Base-by-base conservation (phyloP, 2,888 invertebrate genomes). In the Nomada hirtipes region DNA sequence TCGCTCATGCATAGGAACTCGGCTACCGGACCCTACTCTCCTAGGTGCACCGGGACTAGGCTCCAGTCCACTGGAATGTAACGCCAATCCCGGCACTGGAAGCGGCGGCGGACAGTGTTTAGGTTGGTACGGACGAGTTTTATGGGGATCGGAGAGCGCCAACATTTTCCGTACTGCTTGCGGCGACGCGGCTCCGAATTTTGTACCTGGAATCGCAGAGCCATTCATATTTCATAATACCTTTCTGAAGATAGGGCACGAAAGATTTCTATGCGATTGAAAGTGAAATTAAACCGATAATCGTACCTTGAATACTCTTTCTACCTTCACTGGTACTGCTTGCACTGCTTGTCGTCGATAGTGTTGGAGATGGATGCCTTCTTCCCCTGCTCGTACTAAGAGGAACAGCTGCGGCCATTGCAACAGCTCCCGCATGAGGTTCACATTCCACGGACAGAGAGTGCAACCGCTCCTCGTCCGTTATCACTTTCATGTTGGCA, bases 151-250 rank as follows among this genome's bases (percentile, higher is more conserved):
- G 15, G 98, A 97, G 47, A 99, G 95, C 10, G 99, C 97, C 88
- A 99, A 95, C 93, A 99, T 96, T 94, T 99, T 99, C 90, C 98
- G 96, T 23, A 99, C 98, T 11, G 99, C 98, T 94, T 99, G 99
- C 26, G 99, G 99, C 18, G 99, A 99, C 57, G 98, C 98, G 57
- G 99, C 97, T 86, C 98, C 97, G 81, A 94, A 94, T 87, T 94
- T 94, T 86, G 93, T 94, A 90, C 93, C 93, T 93, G 65, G 55
- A 57, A 60, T 60, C 36, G 61, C 13, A 2, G 0, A 29, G 20
- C 7, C 23, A 26, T 60, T 15, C 13, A 29, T 53, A 26, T 61
- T 23, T 26, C 26, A 9, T n/a, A 36, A 13, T n/a, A 11, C 4
- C 18, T 15, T 55, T 36, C 2, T 18, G 53, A 44, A 1, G 0